phyloP scores from a whole-genome alignment of 2,113 vertebrate species.

The Sarotherodon lohbergeri region DNA sequence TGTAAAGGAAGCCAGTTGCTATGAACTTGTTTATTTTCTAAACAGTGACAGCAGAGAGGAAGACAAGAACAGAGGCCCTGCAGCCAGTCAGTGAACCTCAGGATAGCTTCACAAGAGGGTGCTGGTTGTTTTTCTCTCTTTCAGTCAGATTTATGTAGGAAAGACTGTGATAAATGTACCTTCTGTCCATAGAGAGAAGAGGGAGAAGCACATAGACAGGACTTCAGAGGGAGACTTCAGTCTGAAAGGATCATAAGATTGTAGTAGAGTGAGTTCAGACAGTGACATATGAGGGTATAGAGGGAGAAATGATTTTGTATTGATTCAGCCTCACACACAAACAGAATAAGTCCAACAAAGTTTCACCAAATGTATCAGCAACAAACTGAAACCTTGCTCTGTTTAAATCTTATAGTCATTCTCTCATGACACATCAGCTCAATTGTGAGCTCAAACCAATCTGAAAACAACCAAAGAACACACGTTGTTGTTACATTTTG shows the following conservation, averaged over 20 bases:
- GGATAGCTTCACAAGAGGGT: neutral
- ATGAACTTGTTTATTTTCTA: neutral
- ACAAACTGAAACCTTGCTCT: neutral
- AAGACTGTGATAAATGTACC: constrained; percentile 9
- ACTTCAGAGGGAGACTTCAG: neutral
- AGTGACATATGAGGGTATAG: neutral
- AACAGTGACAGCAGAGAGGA: neutral
- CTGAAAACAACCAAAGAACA: neutral
- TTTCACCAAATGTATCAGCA: neutral
- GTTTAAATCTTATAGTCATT: neutral
- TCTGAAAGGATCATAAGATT: neutral
- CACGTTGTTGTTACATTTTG: neutral
- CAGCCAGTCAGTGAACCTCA: neutral
- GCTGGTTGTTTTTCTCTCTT: neutral
- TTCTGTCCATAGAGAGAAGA: neutral
- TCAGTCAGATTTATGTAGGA: neutral
- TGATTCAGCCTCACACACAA: neutral
- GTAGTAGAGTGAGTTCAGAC: neutral
- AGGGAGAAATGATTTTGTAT: neutral
- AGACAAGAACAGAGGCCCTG: neutral
- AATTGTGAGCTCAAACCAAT: neutral
- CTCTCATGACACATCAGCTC: neutral
- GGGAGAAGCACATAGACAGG: neutral
- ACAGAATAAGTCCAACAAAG: neutral
- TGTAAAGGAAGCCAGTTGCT: neutral